Evolutionary conservation across 2,888 invertebrate species (phyloP).

Genomic region (Cylindroiulus punctatus): DNA sequence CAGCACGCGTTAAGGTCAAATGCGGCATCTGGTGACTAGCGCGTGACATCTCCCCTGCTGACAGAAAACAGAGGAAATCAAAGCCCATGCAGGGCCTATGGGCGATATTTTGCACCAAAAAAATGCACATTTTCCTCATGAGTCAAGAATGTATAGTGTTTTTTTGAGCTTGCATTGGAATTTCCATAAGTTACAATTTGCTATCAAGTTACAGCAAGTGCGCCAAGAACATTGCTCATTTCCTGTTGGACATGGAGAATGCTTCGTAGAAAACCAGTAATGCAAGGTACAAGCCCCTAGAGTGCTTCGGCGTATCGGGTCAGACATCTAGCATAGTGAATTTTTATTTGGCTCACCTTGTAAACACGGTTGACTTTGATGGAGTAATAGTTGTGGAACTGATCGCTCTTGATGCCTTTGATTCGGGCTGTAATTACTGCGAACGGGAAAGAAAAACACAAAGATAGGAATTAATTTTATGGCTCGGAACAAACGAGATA

Average conservation of each 20-base stretch:
- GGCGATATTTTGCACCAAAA: not conserved
- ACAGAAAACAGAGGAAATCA: too few species aligned
- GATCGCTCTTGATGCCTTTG: constrained; percentile 32
- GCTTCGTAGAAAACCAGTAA: not conserved
- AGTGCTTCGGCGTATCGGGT: not conserved
- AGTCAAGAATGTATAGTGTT: too few species aligned
- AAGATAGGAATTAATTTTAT: constrained; percentile 38
- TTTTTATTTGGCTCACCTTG: constrained; percentile 46
- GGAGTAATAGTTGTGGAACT: constrained; percentile 37
- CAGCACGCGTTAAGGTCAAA: not conserved
- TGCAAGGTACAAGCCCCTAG: not conserved
- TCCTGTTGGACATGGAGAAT: not conserved
- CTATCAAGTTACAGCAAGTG: not conserved
- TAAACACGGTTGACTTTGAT: constrained; percentile 51
- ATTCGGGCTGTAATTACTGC: constrained; percentile 53
- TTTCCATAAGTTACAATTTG: not conserved
- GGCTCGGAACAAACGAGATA: not conserved
- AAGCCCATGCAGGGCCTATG: not conserved
- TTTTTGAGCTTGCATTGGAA: not conserved
- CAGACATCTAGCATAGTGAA: not conserved
- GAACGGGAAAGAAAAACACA: not conserved
- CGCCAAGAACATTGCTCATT: too few species aligned
- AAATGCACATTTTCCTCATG: too few species aligned
- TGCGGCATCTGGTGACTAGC: not conserved
- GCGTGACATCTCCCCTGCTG: too few species aligned